A percentile compares a stretch with the other conserved stretches of the same genome.
Evolutionary conservation across 1,140 invertebrate species (phyloP).

Genomic region (Argopecten irradians): DNA sequence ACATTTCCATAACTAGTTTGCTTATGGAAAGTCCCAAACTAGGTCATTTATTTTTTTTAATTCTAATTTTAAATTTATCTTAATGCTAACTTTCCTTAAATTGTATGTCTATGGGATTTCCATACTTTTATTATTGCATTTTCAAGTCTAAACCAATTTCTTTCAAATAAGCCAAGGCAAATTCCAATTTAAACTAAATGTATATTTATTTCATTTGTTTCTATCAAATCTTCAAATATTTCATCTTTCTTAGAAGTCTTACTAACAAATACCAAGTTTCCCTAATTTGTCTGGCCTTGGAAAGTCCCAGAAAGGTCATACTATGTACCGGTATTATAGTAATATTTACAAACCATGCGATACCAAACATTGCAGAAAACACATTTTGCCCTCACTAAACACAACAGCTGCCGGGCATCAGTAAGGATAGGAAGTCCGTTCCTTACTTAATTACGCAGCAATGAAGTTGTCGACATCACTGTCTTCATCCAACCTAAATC

Average conservation of each 20-base stretch:
- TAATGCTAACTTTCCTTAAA: too few species aligned
- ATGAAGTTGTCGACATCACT: background rate
- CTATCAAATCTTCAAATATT: background rate
- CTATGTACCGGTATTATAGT: background rate
- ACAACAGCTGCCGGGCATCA: background rate
- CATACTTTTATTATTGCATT: too few species aligned
- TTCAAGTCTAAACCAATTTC: too few species aligned
- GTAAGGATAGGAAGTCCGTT: background rate
- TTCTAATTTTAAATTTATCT: too few species aligned
- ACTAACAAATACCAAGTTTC: background rate
- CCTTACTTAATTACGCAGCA: conserved; percentile 4
- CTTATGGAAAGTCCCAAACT: too few species aligned
- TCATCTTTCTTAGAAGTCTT: background rate
- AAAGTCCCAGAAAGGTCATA: background rate
- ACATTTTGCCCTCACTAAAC: background rate
- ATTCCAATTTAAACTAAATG: too few species aligned
- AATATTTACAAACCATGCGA: background rate
- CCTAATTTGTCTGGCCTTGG: background rate
- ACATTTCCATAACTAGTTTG: too few species aligned
- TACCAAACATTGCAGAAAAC: background rate
- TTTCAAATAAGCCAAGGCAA: too few species aligned
- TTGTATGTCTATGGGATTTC: too few species aligned
- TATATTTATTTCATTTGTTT: too few species aligned
- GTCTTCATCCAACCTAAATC: background rate
- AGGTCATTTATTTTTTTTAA: too few species aligned